Evolutionary conservation across 1,140 invertebrate species (phyloP), one percentile per base, ranked within the genome.

Genomic region (Elysia chlorotica): DNA sequence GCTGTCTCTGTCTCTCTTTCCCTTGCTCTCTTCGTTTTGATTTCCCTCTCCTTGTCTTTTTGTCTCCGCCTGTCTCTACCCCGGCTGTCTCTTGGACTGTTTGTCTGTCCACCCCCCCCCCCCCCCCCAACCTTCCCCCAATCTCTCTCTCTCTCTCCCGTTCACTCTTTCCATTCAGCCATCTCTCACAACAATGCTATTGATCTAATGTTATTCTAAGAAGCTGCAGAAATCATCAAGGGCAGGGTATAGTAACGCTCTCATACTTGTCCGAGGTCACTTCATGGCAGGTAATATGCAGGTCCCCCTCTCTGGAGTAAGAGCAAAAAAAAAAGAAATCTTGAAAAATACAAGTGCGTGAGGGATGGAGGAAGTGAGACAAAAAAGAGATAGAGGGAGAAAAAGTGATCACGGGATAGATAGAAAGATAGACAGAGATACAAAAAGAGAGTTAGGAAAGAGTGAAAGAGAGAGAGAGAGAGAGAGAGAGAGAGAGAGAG

Each of bases 271-370:
- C 73, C 31, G 81, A 76, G 0, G 72, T 78, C 30, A 76, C 70
- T 57, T 85, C 83, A 63, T 78, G 76, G 59, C 81, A 82, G 5
- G 80, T 83, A 2, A 85, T 70, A 72, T 85, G 82, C 10, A 85
- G 75, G 38, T 76, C 76, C 6, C 81, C 81, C 23, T 85, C 83
- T 61, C 83, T 85, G 74, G 25, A 79, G 74, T 70, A 71, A 35
- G 61, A 65, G 37, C 72, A 66, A 56, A 54, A 56, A 30, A 30
- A 48, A 62, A 66, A n/a, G 10, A 48, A 48, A 48, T 14, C 10
- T 48, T 14, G n/a, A n/a, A 14, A 14, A 48, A 48, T 48, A n/a
- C 10, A 48, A 48, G 41, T 48, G 41, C 10, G 41, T 48, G 10
- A 14, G n/a, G n/a, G 41, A 48, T 48, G n/a, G 10, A 48, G 41